Percentiles rank a stretch among this genome's conserved stretches.
These are phyloP conservation scores for Oryctes rhinoceros DNA, from an alignment of 1,140 invertebrate species.

Conservation along the genomic window DNA sequence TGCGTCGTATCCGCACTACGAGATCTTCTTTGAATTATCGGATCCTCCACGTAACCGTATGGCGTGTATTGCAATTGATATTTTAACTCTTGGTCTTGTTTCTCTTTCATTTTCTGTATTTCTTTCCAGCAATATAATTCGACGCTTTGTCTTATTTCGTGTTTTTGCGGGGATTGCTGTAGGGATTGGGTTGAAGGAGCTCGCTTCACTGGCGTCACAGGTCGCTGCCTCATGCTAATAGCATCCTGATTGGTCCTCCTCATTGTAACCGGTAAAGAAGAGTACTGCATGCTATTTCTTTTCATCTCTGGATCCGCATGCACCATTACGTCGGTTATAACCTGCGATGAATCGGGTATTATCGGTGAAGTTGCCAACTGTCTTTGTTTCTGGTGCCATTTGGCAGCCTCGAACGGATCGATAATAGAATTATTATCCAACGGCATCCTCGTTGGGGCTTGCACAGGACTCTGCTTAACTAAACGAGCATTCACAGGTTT, in stretches of 20 bases:
- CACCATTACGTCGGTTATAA: constrained; percentile 46
- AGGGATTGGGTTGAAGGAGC: constrained; percentile 43
- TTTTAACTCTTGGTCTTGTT: constrained; percentile 63
- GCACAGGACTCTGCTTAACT: neutral
- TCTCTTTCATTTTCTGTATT: constrained; percentile 66
- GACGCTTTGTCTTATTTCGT: constrained; percentile 64
- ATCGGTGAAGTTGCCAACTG: constrained; percentile 44
- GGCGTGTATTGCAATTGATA: constrained; percentile 53
- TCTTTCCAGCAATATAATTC: constrained; percentile 70
- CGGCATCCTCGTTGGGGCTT: neutral
- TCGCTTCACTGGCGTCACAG: constrained; percentile 31
- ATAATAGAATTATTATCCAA: neutral
- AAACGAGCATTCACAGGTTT: constrained; percentile 16
- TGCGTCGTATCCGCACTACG: constrained; percentile 52
- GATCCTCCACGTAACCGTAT: constrained; percentile 55
- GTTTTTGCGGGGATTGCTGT: constrained; percentile 55
- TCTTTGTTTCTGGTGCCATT: constrained; percentile 47
- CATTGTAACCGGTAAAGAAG: neutral
- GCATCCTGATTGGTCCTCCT: neutral
- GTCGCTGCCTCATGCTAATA: neutral
- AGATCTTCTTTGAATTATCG: constrained; percentile 49
- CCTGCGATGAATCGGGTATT: constrained; percentile 20
- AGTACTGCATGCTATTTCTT: constrained; percentile 30
- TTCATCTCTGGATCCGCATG: constrained; percentile 43
- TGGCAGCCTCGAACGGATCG: constrained; percentile 43